A percentile compares a stretch with the other conserved stretches of the same genome.
phyloP scores from a whole-genome alignment of 2,797 vertebrate genomes.

The Dermochelys coriacea region DNA sequence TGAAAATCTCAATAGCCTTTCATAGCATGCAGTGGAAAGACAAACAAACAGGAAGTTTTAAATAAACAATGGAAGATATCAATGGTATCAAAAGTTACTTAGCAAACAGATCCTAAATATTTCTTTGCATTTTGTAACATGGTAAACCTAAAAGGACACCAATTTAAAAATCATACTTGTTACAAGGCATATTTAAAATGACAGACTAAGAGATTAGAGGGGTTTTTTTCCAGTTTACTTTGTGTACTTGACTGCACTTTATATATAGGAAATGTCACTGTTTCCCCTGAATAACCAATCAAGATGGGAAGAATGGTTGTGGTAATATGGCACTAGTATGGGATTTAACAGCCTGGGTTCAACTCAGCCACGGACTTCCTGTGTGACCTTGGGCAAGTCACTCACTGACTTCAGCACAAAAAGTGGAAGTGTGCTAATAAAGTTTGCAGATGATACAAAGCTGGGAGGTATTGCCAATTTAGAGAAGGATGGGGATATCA shows the following conservation, averaged over 20 bases:
- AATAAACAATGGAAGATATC: background rate
- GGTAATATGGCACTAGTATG: background rate
- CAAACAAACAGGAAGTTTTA: slow-evolving; percentile 1
- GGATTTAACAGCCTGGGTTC: background rate
- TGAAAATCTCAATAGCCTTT: background rate
- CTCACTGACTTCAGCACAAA: background rate
- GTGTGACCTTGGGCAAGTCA: background rate
- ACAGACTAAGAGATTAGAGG: background rate
- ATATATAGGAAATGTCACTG: background rate
- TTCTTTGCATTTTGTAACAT: background rate
- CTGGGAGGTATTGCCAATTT: no score
- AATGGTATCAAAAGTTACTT: background rate
- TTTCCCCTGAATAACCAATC: background rate
- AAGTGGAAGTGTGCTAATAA: no score
- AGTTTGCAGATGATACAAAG: no score
- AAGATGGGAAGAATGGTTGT: background rate
- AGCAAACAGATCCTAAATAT: background rate
- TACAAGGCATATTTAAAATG: background rate
- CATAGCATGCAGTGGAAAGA: background rate
- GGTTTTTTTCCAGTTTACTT: background rate
- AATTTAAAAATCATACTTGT: background rate
- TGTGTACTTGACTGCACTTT: background rate
- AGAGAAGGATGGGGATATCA: no score
- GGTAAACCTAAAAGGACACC: no score
- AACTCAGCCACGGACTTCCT: background rate